These are phyloP conservation scores for Platycheirus rosarum DNA, from an alignment of 2,888 invertebrate genomes.

Conservation along the genomic window DNA sequence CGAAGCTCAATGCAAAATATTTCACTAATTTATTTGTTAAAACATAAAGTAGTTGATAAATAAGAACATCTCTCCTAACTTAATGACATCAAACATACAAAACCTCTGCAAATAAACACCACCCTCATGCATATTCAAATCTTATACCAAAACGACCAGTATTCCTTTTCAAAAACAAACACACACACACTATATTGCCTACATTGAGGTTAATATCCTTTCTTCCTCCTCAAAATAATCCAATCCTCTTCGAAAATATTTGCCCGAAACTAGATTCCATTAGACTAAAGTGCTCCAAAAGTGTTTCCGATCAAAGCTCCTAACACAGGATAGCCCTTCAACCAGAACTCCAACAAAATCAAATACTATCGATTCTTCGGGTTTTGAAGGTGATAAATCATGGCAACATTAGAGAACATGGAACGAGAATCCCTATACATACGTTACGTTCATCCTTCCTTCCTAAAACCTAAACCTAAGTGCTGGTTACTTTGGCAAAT, in stretches of 20 bases:
- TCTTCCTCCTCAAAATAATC: conserved; percentile 29
- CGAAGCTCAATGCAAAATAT: too few relatives aligned
- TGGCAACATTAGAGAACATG: conserved; percentile 42
- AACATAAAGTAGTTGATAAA: too few relatives aligned
- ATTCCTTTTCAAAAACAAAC: too few relatives aligned
- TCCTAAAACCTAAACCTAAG: conserved; percentile 32
- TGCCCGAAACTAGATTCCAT: conserved; percentile 62
- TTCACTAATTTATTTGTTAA: too few relatives aligned
- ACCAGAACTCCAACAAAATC: conserved; percentile 19
- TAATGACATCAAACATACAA: too few relatives aligned
- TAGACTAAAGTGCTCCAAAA: conserved; percentile 57
- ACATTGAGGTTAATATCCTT: conserved; percentile 25
- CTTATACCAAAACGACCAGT: too few relatives aligned
- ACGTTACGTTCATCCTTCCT: neutral
- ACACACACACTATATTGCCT: too few relatives aligned
- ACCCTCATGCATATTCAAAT: too few relatives aligned
- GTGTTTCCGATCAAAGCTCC: conserved; percentile 43
- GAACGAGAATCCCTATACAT: conserved; percentile 22
- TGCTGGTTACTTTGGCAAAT: conserved; percentile 52
- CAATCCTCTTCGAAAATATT: conserved; percentile 38
- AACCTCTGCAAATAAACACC: too few relatives aligned
- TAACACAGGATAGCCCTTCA: conserved; percentile 4
- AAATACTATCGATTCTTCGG: conserved; percentile 53
- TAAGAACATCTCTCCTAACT: too few relatives aligned
- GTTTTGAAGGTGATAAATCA: conserved; percentile 61